Conservation (phyloP, 2,113 vertebrate genomes). For the Hemichromis elongatus region DNA sequence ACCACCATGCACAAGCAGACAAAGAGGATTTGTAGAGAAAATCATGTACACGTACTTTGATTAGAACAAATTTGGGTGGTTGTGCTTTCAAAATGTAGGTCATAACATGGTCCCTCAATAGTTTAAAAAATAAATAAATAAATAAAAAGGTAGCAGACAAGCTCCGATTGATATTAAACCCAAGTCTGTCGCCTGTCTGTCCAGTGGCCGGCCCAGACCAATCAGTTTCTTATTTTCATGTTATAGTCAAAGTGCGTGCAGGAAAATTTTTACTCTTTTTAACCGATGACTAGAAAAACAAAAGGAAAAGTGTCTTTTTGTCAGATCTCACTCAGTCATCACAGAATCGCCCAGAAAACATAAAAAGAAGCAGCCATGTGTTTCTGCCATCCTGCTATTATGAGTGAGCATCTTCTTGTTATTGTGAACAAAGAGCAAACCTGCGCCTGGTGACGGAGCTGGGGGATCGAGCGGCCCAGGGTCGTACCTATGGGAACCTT, state of each 20-base stretch:
- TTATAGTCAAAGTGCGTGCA: too few relatives aligned
- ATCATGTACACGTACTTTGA: too few relatives aligned
- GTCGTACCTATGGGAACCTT: conserved; percentile 94
- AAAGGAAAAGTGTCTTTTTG: not conserved
- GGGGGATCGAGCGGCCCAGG: conserved; percentile 88
- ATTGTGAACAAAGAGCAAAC: conserved; percentile 78
- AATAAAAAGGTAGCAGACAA: not conserved
- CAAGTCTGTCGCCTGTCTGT: rapidly evolving
- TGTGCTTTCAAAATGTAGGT: not conserved
- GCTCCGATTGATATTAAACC: not conserved
- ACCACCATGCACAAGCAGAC: not conserved
- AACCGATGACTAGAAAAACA: not conserved
- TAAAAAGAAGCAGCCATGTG: not conserved
- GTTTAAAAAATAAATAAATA: rapidly evolving
- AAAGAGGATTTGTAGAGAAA: not conserved
- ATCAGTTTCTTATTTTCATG: not conserved
- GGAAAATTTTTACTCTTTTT: too few relatives aligned
- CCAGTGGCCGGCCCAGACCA: not conserved
- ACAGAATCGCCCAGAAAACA: not conserved
- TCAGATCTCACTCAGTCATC: not conserved
- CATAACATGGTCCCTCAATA: not conserved
- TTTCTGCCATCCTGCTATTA: not conserved
- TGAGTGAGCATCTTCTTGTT: not conserved
- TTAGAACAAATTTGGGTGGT: not conserved
- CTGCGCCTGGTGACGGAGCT: conserved; percentile 86